Evolutionary conservation across 2,888 invertebrate species (phyloP).

Genomic region (Nemotelus nigrinus): DNA sequence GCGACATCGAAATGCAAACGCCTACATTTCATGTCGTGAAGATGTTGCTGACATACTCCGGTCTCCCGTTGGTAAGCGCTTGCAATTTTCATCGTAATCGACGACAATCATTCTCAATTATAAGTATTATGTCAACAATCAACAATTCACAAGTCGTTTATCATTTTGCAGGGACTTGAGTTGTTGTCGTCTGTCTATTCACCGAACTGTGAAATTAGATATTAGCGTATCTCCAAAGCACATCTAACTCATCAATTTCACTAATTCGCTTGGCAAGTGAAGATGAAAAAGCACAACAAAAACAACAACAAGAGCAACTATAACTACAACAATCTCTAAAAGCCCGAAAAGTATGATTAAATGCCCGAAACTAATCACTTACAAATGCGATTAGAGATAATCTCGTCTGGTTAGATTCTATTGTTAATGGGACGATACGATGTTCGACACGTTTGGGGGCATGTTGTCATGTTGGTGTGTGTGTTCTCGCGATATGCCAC

Average conservation of each 20-base stretch:
- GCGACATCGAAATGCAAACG: neutral
- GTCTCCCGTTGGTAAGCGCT: no score
- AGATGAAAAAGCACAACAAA: neutral
- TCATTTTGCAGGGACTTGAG: neutral
- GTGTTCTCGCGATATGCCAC: constrained; percentile 8
- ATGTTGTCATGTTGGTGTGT: constrained; percentile 33
- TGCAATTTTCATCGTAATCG: neutral
- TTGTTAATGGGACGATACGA: constrained; percentile 40
- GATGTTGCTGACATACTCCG: no score
- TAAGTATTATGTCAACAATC: constrained; percentile 40
- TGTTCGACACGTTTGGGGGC: constrained; percentile 38
- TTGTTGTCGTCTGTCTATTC: constrained; percentile 6
- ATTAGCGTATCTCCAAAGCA: constrained; percentile 30
- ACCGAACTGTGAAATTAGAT: constrained; percentile 35
- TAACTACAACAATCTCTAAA: no score
- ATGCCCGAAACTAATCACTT: constrained; percentile 42
- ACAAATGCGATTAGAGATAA: constrained; percentile 42
- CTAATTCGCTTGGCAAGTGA: constrained; percentile 14
- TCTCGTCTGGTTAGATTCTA: constrained; percentile 40
- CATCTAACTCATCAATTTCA: constrained; percentile 42
- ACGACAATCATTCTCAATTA: constrained; percentile 15
- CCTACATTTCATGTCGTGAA: no score
- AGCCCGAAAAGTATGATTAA: constrained; percentile 14
- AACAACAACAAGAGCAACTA: no score
- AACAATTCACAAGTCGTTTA: constrained; percentile 29